These are phyloP conservation scores for Akabosia matsudoensis DNA, from an alignment of 1,140 invertebrate species.

Conservation along the genomic window DNA sequence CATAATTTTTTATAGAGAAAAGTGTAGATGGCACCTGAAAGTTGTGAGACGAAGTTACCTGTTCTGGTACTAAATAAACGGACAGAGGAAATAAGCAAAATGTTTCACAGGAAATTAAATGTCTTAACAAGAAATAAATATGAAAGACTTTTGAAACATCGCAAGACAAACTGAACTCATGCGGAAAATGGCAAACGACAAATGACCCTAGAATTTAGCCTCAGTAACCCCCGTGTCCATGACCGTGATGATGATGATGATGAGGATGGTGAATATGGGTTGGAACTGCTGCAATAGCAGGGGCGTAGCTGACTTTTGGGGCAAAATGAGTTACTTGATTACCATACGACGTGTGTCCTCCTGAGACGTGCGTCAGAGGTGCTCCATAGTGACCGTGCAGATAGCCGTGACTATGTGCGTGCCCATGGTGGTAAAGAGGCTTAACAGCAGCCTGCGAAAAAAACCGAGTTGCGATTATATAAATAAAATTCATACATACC, in stretches of 20 bases:
- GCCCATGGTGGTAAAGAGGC: slow-evolving; percentile 19
- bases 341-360: slow-evolving; percentile 16
- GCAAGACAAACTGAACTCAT: too few species aligned
- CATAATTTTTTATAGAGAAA: too few species aligned
- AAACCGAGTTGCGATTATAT: neutral
- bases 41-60: too few species aligned
- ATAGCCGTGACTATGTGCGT: slow-evolving; percentile 9
- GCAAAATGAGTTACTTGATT: slow-evolving; percentile 9
- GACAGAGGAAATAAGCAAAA: too few species aligned
- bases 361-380: slow-evolving; percentile 11
- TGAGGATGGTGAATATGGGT: neutral
- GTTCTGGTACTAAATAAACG: too few species aligned
- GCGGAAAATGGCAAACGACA: too few species aligned
- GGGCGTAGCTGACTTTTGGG: slow-evolving; percentile 3
- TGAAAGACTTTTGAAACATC: too few species aligned
- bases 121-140: too few species aligned
- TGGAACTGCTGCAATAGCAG: neutral
- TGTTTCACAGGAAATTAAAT: too few species aligned
- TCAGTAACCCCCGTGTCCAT: neutral
- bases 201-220: too few species aligned
- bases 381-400: slow-evolving; percentile 16
- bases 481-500: neutral
- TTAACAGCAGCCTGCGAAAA: neutral
- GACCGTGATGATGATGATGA: neutral
- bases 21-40: too few species aligned